Base-by-base conservation (phyloP, 2,888 invertebrate genomes). In the Oithona nana region DNA sequence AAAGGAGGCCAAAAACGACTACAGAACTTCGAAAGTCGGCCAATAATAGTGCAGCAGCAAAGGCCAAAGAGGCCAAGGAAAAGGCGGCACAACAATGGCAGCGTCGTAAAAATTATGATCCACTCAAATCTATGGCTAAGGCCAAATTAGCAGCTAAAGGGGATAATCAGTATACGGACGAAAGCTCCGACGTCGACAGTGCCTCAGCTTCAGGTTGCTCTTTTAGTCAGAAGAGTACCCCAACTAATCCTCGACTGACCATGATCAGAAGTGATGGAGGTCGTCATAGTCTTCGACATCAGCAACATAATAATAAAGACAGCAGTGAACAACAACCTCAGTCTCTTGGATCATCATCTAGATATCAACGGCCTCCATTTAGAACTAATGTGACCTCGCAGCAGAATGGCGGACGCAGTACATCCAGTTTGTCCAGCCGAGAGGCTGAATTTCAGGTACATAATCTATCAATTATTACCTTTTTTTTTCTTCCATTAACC, bases 391-490 rank as follows among this genome's bases (percentile, higher is more conserved):
- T 39, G 39, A 39, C 16, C 8, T 39, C 39, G 6, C 39, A 39
- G 16, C 39, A 39, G 16, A 52, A 52, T 20, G 26, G 26, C 16
- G 57, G 28, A n/a, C 57, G 57, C 28, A 28, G 26, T n/a, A 57
- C 57, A 13, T 57, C 57, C 2, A 57, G 57, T 29, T n/a, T 57
- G 29, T 57, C 57, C 11, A 57, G 57, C 28, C 24, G 28, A 6
- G 57, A 57, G n/a, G 57, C 57, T 28, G 57, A 57, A 28, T 57
- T 57, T 57, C 57, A 39, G 39, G 39, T 39, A 39, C 39, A 39
- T 11, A n/a, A n/a, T n/a, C n/a, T n/a, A n/a, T n/a, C n/a, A n/a
- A n/a, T n/a, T n/a, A n/a, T n/a, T n/a, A n/a, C n/a, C n/a, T n/a
- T n/a, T n/a, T n/a, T n/a, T n/a, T n/a, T n/a, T n/a, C n/a, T n/a